Evolutionary conservation across 2,797 vertebrate genomes (phyloP), one percentile per base, ranked within the genome.

Genomic region (Neosilurus hyrtlii): DNA sequence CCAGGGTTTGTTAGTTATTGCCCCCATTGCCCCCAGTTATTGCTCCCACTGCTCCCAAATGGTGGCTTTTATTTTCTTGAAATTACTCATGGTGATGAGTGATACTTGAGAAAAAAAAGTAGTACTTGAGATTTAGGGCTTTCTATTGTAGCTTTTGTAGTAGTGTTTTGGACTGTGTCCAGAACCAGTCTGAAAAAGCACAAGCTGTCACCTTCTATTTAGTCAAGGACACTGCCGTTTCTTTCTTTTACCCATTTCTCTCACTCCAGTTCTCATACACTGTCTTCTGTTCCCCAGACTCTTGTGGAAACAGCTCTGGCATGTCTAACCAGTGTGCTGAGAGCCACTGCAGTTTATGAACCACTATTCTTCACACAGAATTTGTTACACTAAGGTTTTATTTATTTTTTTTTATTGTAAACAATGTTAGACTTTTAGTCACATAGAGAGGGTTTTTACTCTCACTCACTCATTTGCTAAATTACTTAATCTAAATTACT

Each of bases 321-420:
- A 91, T 91, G 90, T 92, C 88, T 91, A 90, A 86, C 86, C 72
- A 49, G 89, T 86, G 89, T 92, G 89, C 52, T 61, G 79, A 85
- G 52, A 82, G 59, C 52, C 54, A 52, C 57, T 71, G 67, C 14
- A 22, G 2, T 52, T 81, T 18, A 24, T 81, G 20, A 43, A 51
- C 18, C 20, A 43, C 35, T 24, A 10, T 73, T 16, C 22, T 52
- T 66, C 65, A 24, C 68, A 72, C 26, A n/a, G 24, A 56, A 18
- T 52, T 67, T 22, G 66, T 63, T 43, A 37, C 26, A n/a, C 20
- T 51, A 6, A 43, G 56, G 2, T 54, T 54, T 56, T 71, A 30
- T 1, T 72, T 54, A 8, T 54, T 35, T 61, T 54, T 14, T 54
- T 35, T 61, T 18, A 35, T 22, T 35, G 16, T 10, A 35, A 74